Conservation (phyloP, 2,888 invertebrate genomes). For the Metopia argyrocephala region DNA sequence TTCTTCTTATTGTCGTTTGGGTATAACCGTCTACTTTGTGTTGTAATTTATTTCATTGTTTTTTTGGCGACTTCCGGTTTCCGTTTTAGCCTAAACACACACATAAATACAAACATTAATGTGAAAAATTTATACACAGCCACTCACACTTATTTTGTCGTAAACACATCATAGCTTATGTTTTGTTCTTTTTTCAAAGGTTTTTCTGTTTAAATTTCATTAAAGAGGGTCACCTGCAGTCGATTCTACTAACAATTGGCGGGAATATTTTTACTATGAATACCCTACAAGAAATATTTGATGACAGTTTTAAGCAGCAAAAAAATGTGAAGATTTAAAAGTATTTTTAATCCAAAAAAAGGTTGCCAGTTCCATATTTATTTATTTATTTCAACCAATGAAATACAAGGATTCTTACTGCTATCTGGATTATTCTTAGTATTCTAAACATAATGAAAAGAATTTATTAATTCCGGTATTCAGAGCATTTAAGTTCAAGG, state of each 20-base stretch:
- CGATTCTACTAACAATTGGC: constrained; percentile 23
- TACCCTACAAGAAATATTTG: neutral
- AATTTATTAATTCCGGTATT: too few species aligned
- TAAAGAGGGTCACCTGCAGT: constrained; percentile 26
- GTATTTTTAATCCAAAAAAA: too few species aligned
- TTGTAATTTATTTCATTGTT: constrained; percentile 67
- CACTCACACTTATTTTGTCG: constrained; percentile 40
- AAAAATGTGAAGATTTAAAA: too few species aligned
- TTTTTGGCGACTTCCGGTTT: constrained; percentile 68
- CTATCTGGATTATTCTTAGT: too few species aligned
- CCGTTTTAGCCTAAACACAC: constrained; percentile 45
- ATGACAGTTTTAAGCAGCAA: neutral
- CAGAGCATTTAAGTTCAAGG: too few species aligned
- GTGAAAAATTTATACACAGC: constrained; percentile 25
- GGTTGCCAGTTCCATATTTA: too few species aligned
- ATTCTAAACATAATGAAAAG: too few species aligned
- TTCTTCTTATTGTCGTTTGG: too few species aligned
- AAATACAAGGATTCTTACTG: too few species aligned
- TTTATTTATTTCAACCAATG: too few species aligned
- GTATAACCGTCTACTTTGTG: constrained; percentile 53
- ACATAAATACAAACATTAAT: constrained; percentile 3
- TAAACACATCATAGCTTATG: constrained; percentile 62
- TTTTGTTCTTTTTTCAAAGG: neutral
- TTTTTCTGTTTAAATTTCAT: constrained; percentile 16
- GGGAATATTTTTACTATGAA: neutral